Percentiles rank a stretch among this genome's conserved stretches.
phyloP scores from a whole-genome alignment of 2,888 invertebrate species.

The Tachina lurida region DNA sequence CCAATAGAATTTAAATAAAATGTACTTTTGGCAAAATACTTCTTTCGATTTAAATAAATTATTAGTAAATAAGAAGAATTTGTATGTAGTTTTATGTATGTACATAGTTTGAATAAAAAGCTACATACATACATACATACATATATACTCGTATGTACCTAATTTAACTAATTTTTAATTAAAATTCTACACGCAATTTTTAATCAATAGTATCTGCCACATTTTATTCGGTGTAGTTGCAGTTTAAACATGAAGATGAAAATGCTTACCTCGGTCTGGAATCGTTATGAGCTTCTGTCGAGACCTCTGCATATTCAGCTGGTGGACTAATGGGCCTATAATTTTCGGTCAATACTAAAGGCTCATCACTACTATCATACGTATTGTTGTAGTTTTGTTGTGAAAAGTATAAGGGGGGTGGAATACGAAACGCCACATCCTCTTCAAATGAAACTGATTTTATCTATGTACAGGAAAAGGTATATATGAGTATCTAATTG shows the following conservation, averaged over 20 bases:
- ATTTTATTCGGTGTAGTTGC: too few relatives aligned
- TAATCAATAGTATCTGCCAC: too few relatives aligned
- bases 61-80: too few relatives aligned
- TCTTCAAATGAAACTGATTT: constrained; percentile 70
- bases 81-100: too few relatives aligned
- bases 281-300: constrained; percentile 79
- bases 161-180: too few relatives aligned
- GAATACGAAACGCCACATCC: constrained; percentile 73
- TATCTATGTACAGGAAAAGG: constrained; percentile 42
- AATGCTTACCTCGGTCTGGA: constrained; percentile 78
- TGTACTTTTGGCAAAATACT: too few relatives aligned
- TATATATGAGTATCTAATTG: background rate
- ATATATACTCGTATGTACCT: too few relatives aligned
- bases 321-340: constrained; percentile 87
- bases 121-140: too few relatives aligned
- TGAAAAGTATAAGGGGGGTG: constrained; percentile 81
- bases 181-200: too few relatives aligned
- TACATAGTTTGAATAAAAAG: too few relatives aligned
- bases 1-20: too few relatives aligned
- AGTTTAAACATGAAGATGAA: background rate
- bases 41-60: too few relatives aligned
- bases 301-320: constrained; percentile 86
- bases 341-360: constrained; percentile 83
- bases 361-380: constrained; percentile 78
- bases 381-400: constrained; percentile 81